Base-by-base conservation (phyloP, 2,797 vertebrate species). In the Acridotheres tristis region DNA sequence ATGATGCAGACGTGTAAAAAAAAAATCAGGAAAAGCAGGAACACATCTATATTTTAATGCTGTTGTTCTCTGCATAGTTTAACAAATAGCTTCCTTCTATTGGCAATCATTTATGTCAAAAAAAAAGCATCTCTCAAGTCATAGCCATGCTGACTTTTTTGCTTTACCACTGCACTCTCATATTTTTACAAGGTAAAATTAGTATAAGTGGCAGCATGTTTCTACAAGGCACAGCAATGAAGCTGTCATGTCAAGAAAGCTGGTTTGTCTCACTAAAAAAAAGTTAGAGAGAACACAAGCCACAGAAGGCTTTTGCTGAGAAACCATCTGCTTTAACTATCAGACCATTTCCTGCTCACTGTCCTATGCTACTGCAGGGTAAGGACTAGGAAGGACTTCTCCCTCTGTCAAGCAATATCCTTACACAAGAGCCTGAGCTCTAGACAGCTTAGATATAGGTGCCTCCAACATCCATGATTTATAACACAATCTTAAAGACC, bases 281-380 rank as follows among this genome's bases (percentile, higher is more conserved):
- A 89, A 85, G 75, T 13, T 53, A 53, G 61, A 85, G 30, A 77
- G 63, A 95, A 94, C 51, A 85, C 78, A 93, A 94, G 72, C 7
- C 72, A 85, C 93, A 93, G 90, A 95, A 96, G 87, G 90, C 78
- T 92, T 95, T 94, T 92, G 40, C 93, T 67, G 62, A 80, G 72
- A 96, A 93, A 83, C 92, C 93, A 92, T 94, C 90, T 94, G 93
- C 66, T 92, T 91, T 88, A 94, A 58, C 90, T 61, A 90, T 55
- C 84, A 91, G 81, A 92, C 75, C 92, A 92, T 89, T 97, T 96
- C 84, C 89, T 94, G 87, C 87, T 85, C 61, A 22, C 81, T 74
- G 47, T 36, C 69, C 75, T 26, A 30, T 12, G 25, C 32, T 81
- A 43, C 26, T 68, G 65, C 66, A 63, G 34, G 47, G 22, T 67